phyloP scores from a whole-genome alignment of 2,888 invertebrate species.

The Drosophila pegasa region DNA sequence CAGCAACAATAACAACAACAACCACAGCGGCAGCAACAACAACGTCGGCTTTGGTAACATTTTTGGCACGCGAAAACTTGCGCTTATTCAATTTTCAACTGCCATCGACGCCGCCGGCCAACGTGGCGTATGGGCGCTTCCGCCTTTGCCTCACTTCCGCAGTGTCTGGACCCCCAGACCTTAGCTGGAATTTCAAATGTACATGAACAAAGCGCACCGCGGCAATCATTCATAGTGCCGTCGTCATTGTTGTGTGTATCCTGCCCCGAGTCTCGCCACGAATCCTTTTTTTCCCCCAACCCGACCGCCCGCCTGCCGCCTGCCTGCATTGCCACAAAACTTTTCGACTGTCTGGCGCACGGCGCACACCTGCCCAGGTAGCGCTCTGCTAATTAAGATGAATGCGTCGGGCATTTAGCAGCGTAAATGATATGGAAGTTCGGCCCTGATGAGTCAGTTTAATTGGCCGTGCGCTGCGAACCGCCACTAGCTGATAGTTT shows the following conservation, averaged over 20 bases:
- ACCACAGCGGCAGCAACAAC: slow-evolving; percentile 11
- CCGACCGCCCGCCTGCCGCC: slow-evolving; percentile 37
- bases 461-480: slow-evolving; percentile 32
- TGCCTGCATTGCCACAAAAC: slow-evolving; percentile 59
- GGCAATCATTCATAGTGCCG: slow-evolving; percentile 78
- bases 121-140: slow-evolving; percentile 77
- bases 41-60: slow-evolving; percentile 22
- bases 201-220: slow-evolving; percentile 75
- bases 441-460: slow-evolving; percentile 43
- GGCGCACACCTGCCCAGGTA: slow-evolving; percentile 29
- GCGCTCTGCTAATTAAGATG: slow-evolving; percentile 68
- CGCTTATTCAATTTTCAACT: slow-evolving; percentile 78
- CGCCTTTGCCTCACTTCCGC: slow-evolving; percentile 69
- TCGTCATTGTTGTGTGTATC: slow-evolving; percentile 58
- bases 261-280: slow-evolving; percentile 29
- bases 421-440: slow-evolving; percentile 73
- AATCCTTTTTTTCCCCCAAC: slow-evolving; percentile 51
- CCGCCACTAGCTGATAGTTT: slow-evolving; percentile 25
- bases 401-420: slow-evolving; percentile 73
- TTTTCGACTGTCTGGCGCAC: slow-evolving; percentile 42
- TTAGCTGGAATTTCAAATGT: slow-evolving; percentile 50
- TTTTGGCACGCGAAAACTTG: slow-evolving; percentile 79
- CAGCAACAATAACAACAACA: slow-evolving; percentile 10
- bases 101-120: slow-evolving; percentile 52
- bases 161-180: slow-evolving; percentile 53